These are phyloP conservation scores for Ophiothrix spiculata DNA, from an alignment of 35 echinoderm and acorn worm species.

Conservation along the genomic window DNA sequence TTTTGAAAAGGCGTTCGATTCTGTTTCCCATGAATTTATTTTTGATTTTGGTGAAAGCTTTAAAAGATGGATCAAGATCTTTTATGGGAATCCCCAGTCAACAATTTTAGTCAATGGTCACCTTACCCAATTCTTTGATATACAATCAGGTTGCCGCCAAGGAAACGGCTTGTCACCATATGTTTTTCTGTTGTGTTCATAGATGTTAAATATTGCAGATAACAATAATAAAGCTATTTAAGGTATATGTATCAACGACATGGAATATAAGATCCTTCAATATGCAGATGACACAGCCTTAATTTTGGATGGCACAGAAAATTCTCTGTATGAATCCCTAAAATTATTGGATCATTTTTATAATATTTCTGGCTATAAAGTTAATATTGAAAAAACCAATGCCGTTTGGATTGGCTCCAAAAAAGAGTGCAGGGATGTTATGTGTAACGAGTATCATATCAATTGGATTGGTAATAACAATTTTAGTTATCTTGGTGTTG, in stretches of 20 bases:
- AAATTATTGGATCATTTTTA: neutral
- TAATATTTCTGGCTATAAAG: neutral
- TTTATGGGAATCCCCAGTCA: too few species aligned
- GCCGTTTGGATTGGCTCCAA: constrained; percentile 1
- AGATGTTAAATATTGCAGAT: neutral
- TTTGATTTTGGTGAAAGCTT: neutral
- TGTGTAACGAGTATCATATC: neutral
- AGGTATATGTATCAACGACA: neutral
- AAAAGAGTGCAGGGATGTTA: too few species aligned
- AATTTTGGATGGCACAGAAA: constrained; percentile 4
- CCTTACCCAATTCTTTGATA: neutral
- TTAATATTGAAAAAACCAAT: constrained; percentile 21
- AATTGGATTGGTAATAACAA: neutral
- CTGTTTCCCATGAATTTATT: neutral
- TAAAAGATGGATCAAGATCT: neutral
- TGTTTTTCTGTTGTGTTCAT: neutral
- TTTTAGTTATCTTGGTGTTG: neutral
- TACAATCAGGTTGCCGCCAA: neutral
- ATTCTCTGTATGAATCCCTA: constrained; percentile 4
- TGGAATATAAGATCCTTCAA: constrained; percentile 19
- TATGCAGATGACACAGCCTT: constrained; percentile 23
- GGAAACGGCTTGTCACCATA: neutral
- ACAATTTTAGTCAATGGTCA: neutral
- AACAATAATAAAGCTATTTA: neutral
- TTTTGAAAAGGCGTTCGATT: neutral